These are phyloP conservation scores for Onychostoma macrolepis DNA, from an alignment of 2,113 vertebrate genomes.

Conservation along the genomic window DNA sequence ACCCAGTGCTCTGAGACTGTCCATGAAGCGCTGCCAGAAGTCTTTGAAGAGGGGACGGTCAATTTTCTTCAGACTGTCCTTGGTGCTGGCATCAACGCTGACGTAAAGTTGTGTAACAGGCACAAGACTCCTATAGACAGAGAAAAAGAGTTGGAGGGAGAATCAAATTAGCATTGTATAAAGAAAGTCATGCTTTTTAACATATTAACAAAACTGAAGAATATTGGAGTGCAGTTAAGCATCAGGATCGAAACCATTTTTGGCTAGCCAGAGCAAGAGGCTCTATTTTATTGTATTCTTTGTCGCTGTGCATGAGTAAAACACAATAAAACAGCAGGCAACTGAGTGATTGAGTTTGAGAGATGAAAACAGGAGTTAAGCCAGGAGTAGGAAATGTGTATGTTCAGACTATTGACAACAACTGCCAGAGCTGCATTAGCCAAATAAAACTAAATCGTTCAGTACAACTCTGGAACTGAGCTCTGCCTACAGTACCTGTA, in stretches of 20 bases:
- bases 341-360: background rate
- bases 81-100: conserved; percentile 93
- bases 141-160: background rate
- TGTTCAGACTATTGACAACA: background rate
- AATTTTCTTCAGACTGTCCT: conserved; percentile 90
- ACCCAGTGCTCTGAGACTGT: conserved; percentile 90
- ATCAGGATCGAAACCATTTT: background rate
- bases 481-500: background rate
- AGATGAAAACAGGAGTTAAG: background rate
- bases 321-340: background rate
- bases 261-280: background rate
- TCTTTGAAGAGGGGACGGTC: conserved; percentile 96
- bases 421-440: background rate
- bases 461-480: background rate
- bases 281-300: background rate
- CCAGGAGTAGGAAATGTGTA: background rate
- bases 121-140: conserved; percentile 79
- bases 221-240: background rate
- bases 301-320: background rate
- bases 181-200: background rate
- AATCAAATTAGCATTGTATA: background rate
- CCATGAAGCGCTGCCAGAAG: conserved; percentile 94
- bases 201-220: conserved; percentile 4
- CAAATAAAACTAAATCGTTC: background rate
- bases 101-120: conserved; percentile 96